A percentile compares a stretch with the other conserved stretches of the same genome.
These are phyloP conservation scores for Troides helena DNA, from an alignment of 2,888 invertebrate genomes.

Conservation along the genomic window DNA sequence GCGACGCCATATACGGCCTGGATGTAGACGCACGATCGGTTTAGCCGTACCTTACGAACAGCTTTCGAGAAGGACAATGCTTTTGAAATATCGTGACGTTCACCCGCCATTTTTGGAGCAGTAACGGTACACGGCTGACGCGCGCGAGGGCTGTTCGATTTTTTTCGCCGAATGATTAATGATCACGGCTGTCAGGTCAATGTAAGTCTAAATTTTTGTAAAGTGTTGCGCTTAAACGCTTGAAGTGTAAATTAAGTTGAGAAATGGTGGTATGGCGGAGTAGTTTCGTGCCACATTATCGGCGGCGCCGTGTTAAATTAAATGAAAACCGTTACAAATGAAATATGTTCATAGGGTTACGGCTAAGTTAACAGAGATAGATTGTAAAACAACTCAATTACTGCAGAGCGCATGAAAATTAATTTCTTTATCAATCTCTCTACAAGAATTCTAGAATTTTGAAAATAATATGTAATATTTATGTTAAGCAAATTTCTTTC, in stretches of 20 bases:
- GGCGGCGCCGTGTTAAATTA: background rate
- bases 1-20: slow-evolving; percentile 60
- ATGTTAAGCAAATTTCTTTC: too few relatives aligned
- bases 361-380: too few relatives aligned
- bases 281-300: background rate
- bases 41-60: slow-evolving; percentile 45
- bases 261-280: background rate
- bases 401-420: too few relatives aligned
- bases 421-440: too few relatives aligned
- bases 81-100: slow-evolving; percentile 36
- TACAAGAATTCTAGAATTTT: too few relatives aligned
- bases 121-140: slow-evolving; percentile 19
- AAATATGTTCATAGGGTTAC: background rate
- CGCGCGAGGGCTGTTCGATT: slow-evolving; percentile 18
- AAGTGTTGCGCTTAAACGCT: slow-evolving; percentile 16
- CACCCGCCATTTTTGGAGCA: slow-evolving; percentile 36
- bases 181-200: slow-evolving; percentile 14
- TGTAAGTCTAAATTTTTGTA: slow-evolving; percentile 8
- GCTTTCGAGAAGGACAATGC: slow-evolving; percentile 42
- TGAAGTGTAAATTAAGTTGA: background rate
- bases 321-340: background rate
- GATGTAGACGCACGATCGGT: slow-evolving; percentile 54
- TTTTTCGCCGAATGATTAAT: slow-evolving; percentile 18
- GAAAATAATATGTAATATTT: too few relatives aligned
- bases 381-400: too few relatives aligned